phyloP scores from a whole-genome alignment of 1,140 invertebrate species.

The Diachasmimorpha longicaudata region DNA sequence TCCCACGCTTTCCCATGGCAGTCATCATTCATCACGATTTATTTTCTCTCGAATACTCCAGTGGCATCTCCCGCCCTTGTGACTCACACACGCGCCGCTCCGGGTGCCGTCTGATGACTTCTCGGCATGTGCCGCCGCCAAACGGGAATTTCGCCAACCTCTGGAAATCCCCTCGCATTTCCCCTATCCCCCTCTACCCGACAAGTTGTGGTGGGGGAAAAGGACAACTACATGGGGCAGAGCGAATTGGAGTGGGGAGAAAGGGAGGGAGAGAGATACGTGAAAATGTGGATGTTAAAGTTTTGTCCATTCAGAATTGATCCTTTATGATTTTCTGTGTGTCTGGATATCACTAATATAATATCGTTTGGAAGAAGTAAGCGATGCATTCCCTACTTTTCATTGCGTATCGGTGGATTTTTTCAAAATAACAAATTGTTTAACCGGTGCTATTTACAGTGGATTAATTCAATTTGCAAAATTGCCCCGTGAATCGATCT shows the following conservation, averaged over 20 bases:
- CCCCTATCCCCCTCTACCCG: slow-evolving; percentile 40
- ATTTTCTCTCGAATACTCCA: background rate
- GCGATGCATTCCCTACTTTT: background rate
- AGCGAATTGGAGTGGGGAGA: background rate
- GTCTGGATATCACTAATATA: background rate
- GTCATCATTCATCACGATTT: background rate
- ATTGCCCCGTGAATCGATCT: no score
- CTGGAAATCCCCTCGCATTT: slow-evolving; percentile 34
- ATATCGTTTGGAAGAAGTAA: background rate
- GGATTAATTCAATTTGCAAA: no score
- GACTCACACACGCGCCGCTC: slow-evolving; percentile 47
- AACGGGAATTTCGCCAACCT: slow-evolving; percentile 56
- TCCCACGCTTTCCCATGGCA: slow-evolving; percentile 11
- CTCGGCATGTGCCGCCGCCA: slow-evolving; percentile 56
- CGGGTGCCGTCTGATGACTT: slow-evolving; percentile 35
- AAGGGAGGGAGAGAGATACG: background rate
- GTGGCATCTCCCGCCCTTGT: slow-evolving; percentile 38
- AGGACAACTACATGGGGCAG: slow-evolving; percentile 5
- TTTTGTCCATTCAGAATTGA: slow-evolving; percentile 22
- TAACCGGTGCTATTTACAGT: background rate
- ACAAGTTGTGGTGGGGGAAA: background rate
- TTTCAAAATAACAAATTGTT: background rate
- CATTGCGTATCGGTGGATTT: background rate
- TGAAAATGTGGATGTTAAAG: slow-evolving; percentile 22
- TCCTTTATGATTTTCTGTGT: background rate